Evolutionary conservation across 2,888 invertebrate species (phyloP), one percentile per base, ranked within the genome.

Genomic region (Drosophila aldrichi): DNA sequence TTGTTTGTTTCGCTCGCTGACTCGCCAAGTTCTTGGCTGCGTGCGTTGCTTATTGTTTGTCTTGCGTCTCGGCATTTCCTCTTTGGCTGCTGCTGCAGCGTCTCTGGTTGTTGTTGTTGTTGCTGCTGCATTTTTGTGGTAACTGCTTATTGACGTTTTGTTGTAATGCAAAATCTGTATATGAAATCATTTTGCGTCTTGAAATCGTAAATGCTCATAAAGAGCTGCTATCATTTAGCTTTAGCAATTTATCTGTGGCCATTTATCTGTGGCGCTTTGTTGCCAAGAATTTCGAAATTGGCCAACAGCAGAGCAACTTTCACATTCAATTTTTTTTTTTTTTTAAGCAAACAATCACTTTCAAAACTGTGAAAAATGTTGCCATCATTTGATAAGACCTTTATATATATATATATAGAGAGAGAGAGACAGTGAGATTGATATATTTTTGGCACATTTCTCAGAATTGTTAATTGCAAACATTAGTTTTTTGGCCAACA

Each of bases 11-110:
- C 80, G 77, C 73, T 79, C 77, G 66, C 76, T 72, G 77, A 57
- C 79, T 76, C 76, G 65, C 67, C 46, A 25, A 65, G 79, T 79
- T 69, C 69, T 64, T 61, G 38, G 60, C 71, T 71, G 77, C 76
- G 76, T 76, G 63, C 38, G 70, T 57, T 57, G 70, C 59, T 59
- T 52, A 57, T 77, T 87, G 85, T 76, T 78, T 72, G 70, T 64
- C 82, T 81, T 63, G 59, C 58, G 65, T 77, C 80, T 73, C 70
- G 84, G 73, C 71, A 88, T 79, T 84, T 88, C 86, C 88, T 84
- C 72, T 75, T 59, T 52, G 36, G 36, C 25, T 36, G n/a, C 1
- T 44, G 14, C 52, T 48, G n/a, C 49, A 43, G 44, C 36, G 6
- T 5, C 14, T 2, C 3, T n/a, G 20, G 4, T 16, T 38, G 22